phyloP scores from a whole-genome alignment of 2,113 vertebrate genomes.

The Rhinogobius similis region DNA sequence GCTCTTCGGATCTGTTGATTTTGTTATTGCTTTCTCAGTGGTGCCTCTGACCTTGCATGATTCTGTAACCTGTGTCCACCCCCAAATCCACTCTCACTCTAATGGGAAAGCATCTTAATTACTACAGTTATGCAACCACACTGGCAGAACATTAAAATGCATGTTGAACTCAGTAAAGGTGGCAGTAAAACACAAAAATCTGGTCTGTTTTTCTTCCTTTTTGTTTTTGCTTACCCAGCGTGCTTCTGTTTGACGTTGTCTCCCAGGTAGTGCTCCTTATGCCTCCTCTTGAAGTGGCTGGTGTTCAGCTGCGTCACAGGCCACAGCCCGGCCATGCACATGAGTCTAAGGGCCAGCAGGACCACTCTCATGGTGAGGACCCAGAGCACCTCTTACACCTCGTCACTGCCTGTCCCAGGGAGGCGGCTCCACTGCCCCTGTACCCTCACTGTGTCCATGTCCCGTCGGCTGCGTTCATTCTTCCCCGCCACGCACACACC shows the following conservation, averaged over 20 bases:
- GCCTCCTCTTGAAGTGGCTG: constrained; percentile 70
- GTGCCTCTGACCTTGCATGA: constrained; percentile 14
- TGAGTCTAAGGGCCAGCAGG: constrained; percentile 68
- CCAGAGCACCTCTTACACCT: constrained; percentile 47
- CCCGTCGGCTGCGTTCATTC: constrained; percentile 44
- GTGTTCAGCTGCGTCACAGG: constrained; percentile 69
- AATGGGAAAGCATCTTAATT: constrained; percentile 1
- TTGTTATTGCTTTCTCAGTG: neutral
- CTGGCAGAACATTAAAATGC: constrained; percentile 8
- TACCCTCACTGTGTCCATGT: constrained; percentile 54
- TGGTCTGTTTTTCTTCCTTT: neutral
- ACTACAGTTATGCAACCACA: constrained; percentile 19
- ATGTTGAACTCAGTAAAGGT: neutral
- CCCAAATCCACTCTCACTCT: constrained; percentile 10
- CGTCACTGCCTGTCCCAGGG: constrained; percentile 47
- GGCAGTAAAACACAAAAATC: neutral
- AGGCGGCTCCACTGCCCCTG: constrained; percentile 43
- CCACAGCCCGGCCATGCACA: constrained; percentile 75
- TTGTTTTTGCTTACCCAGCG: constrained; percentile 73
- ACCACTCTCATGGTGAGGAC: constrained; percentile 71
- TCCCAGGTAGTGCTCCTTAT: constrained; percentile 68
- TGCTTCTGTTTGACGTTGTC: constrained; percentile 67
- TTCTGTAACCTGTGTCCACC: constrained; percentile 16
- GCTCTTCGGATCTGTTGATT: neutral
- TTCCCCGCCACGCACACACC: constrained; percentile 23